These are phyloP conservation scores for Bolinopsis microptera DNA, from an alignment of 37 sponge, comb jelly and placozoan species.

Conservation along the genomic window DNA sequence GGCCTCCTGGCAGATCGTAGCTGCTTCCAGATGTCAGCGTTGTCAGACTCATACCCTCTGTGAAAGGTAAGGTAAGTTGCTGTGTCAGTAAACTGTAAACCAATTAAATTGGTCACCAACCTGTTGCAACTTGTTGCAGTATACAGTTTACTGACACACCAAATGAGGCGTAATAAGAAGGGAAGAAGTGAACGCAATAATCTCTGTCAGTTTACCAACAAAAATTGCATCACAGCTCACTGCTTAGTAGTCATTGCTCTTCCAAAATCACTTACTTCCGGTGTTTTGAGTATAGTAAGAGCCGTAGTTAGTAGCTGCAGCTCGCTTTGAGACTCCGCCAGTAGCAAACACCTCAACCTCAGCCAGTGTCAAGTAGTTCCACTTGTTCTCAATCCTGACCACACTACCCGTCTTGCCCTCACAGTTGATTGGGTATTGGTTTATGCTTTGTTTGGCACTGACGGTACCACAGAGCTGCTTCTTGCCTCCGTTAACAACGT, in stretches of 20 bases:
- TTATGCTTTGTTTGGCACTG: neutral
- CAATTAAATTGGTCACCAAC: too few species aligned
- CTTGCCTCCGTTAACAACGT: neutral
- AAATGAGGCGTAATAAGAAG: too few species aligned
- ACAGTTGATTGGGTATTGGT: neutral
- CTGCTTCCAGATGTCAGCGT: neutral
- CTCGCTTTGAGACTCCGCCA: neutral
- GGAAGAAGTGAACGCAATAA: too few species aligned
- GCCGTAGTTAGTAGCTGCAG: neutral
- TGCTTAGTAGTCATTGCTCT: too few species aligned
- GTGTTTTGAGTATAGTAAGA: neutral
- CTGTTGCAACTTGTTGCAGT: too few species aligned
- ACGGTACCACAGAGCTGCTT: neutral
- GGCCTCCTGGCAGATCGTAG: neutral
- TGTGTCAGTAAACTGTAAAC: too few species aligned
- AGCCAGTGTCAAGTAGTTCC: slow-evolving; percentile 9
- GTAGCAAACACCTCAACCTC: slow-evolving; percentile 22
- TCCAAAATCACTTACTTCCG: slow-evolving; percentile 1
- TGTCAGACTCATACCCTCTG: neutral
- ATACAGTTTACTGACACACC: too few species aligned
- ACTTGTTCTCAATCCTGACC: neutral
- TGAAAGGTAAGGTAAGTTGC: too few species aligned
- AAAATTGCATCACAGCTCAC: too few species aligned
- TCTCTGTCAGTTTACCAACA: too few species aligned
- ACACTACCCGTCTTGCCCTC: slow-evolving; percentile 4